phyloP scores from a whole-genome alignment of 2,888 invertebrate genomes.

The Athalia cordata region DNA sequence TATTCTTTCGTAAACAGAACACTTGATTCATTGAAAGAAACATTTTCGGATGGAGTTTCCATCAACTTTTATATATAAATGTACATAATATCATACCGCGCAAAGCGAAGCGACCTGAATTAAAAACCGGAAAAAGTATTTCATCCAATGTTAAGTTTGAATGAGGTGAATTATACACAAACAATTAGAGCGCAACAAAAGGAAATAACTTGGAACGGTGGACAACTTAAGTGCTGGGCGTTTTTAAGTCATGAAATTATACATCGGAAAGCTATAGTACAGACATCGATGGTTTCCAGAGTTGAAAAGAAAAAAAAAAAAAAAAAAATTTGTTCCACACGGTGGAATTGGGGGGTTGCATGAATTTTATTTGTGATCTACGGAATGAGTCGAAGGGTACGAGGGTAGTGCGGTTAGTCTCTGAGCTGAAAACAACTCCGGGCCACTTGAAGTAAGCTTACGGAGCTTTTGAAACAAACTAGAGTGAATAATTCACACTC shows the following conservation, averaged over 20 bases:
- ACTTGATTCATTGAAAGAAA: conserved; percentile 13
- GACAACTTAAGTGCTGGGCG: too few relatives aligned
- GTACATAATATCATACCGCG: not conserved
- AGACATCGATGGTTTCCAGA: too few relatives aligned
- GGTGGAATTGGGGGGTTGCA: too few relatives aligned
- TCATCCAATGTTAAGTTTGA: not conserved
- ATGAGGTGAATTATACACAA: too few relatives aligned
- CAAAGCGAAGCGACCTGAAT: not conserved
- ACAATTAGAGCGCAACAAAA: too few relatives aligned
- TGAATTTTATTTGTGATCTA: too few relatives aligned
- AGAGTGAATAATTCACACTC: conserved; percentile 37
- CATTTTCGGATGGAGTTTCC: not conserved
- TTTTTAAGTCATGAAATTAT: too few relatives aligned
- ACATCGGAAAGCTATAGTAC: too few relatives aligned
- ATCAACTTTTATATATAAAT: not conserved
- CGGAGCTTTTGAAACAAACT: conserved; percentile 28
- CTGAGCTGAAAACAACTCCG: conserved; percentile 13
- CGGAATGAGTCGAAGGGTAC: too few relatives aligned
- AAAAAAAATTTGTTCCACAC: not conserved
- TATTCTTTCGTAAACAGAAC: conserved; percentile 15
- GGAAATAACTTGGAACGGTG: too few relatives aligned
- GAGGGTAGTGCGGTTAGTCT: conserved; percentile 6
- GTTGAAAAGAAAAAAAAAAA: too few relatives aligned
- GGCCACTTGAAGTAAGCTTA: not conserved
- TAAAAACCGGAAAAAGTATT: not conserved